Evolutionary conservation across 2,888 invertebrate genomes (phyloP).

Genomic region (Ormyrus nitidulus): DNA sequence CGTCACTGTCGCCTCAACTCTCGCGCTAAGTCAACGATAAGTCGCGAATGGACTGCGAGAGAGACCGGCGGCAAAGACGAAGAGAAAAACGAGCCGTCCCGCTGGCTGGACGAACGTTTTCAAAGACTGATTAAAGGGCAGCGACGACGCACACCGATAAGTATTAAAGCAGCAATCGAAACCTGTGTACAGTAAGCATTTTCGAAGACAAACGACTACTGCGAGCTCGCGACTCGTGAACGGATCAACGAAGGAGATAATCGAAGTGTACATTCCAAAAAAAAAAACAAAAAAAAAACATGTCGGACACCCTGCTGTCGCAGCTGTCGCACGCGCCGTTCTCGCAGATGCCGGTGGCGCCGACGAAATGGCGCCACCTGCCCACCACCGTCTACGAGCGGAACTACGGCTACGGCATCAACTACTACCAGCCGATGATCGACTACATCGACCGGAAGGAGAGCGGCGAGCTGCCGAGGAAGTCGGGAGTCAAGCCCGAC

Average conservation of each 20-base stretch:
- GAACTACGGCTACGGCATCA: slow-evolving; percentile 90
- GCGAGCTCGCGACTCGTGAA: no score
- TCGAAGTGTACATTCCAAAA: slow-evolving; percentile 25
- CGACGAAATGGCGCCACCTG: slow-evolving; percentile 70
- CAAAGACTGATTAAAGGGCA: background rate
- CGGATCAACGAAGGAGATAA: no score
- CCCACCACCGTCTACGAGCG: slow-evolving; percentile 85
- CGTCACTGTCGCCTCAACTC: background rate
- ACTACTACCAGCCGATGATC: slow-evolving; percentile 92
- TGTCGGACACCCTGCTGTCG: no score
- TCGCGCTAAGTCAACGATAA: background rate
- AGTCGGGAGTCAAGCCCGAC: slow-evolving; percentile 78
- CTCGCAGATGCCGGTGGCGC: slow-evolving; percentile 68
- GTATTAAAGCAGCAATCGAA: background rate
- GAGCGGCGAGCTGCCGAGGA: slow-evolving; percentile 70
- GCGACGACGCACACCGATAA: slow-evolving; percentile 17
- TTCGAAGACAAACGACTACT: background rate
- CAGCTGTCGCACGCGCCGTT: slow-evolving; percentile 66
- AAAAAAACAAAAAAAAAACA: slow-evolving; percentile 48
- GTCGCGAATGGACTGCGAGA: slow-evolving; percentile 42
- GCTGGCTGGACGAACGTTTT: background rate
- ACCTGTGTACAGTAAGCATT: background rate
- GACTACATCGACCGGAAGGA: slow-evolving; percentile 87
- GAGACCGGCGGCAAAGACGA: background rate
- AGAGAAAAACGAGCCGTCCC: background rate